Conservation (phyloP, 2,888 invertebrate species). For the Nowickia ferox region DNA sequence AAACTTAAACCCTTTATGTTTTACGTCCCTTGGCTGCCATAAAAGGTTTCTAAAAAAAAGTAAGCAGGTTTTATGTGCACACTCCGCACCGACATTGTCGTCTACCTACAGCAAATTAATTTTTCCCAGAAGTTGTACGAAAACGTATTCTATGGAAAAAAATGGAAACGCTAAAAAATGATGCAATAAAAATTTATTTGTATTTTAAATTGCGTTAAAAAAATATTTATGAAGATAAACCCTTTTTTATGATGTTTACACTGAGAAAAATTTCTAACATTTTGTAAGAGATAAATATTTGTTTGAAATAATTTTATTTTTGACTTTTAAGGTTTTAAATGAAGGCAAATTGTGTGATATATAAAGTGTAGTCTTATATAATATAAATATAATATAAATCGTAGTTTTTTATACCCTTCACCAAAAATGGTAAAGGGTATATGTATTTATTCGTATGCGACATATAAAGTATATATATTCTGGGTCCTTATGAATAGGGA, state of each 20-base stretch:
- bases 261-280: slow-evolving; percentile 3
- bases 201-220: slow-evolving; percentile 41
- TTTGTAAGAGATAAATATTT: too few relatives aligned
- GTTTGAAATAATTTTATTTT: too few relatives aligned
- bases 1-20: slow-evolving; percentile 56
- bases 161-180: slow-evolving; percentile 31
- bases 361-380: too few relatives aligned
- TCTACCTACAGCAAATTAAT: slow-evolving; percentile 1
- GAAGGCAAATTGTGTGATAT: not conserved
- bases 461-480: too few relatives aligned
- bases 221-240: not conserved
- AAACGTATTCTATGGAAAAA: not conserved
- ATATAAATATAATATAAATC: too few relatives aligned
- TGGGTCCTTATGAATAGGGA: too few relatives aligned
- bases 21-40: slow-evolving; percentile 25
- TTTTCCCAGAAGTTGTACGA: slow-evolving; percentile 1
- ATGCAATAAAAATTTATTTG: slow-evolving; percentile 50
- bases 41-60: slow-evolving; percentile 6
- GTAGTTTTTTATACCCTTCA: too few relatives aligned
- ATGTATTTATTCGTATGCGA: too few relatives aligned
- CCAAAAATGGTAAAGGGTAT: too few relatives aligned
- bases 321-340: too few relatives aligned
- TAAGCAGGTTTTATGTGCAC: not conserved
- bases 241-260: slow-evolving; percentile 38
- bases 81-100: too few relatives aligned